Conservation (phyloP, 2,888 invertebrate species). For the Ceriagrion tenellum region DNA sequence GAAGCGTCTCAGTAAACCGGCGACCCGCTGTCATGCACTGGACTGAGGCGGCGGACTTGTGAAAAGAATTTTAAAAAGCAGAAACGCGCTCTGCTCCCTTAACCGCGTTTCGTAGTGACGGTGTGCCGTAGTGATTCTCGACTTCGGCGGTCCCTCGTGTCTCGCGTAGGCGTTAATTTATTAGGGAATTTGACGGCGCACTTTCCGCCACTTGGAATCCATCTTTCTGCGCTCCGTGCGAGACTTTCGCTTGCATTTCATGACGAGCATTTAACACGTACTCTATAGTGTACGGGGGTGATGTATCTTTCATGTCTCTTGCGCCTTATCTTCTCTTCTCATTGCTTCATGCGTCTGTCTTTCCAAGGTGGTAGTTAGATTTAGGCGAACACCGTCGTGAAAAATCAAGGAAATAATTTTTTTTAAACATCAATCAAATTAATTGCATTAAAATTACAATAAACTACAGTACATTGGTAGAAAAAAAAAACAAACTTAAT, state of each 20-base stretch:
- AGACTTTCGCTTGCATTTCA: neutral
- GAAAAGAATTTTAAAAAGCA: neutral
- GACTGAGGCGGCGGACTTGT: neutral
- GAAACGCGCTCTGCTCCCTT: neutral
- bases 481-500: too few species aligned
- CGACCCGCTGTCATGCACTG: neutral
- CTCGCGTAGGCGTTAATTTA: constrained; percentile 12
- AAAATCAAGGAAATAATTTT: too few species aligned
- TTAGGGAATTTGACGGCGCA: neutral
- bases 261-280: neutral
- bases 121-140: neutral
- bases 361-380: too few species aligned
- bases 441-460: too few species aligned
- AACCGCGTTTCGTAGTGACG: neutral
- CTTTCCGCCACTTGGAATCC: neutral
- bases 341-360: neutral
- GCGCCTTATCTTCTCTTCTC: neutral
- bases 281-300: neutral
- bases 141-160: neutral
- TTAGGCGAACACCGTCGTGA: too few species aligned
- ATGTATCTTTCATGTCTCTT: neutral
- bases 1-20: neutral
- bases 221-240: neutral
- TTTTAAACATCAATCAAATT: too few species aligned
- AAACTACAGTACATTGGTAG: too few species aligned